Base-by-base conservation (phyloP, 2,113 vertebrate genomes). In the Oreotrochilus melanogaster region DNA sequence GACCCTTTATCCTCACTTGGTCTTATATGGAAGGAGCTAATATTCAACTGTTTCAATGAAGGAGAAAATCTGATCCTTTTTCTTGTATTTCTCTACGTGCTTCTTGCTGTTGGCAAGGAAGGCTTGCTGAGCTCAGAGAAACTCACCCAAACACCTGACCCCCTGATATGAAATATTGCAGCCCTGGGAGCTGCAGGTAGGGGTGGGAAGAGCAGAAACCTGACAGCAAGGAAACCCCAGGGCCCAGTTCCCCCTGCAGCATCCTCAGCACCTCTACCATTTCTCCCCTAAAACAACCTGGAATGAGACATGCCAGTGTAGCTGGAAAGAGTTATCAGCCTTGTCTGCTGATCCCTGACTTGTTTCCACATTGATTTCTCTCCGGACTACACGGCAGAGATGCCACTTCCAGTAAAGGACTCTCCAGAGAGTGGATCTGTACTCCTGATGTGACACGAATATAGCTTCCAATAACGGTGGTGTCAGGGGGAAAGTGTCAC, bases 381-480 rank as follows among this genome's bases (percentile, higher is more conserved):
- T 54, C 78, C 0, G 5, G 87, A 85, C 85, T 78, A 94, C 92
- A 81, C 0, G 22, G 39, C 78, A 85, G 78, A 81, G 56, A 92
- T 93, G 94, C 73, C 94, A 95, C 70, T 93, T 93, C 17, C 78
- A 28, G 90, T 62, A 50, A 94, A 89, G 81, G 69, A 53, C 78
- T 92, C 94, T 92, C 94, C 78, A 4, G 90, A 84, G 94, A 95
- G 92, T 43, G 8, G 23, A n/a, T 93, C 84, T 15, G 14, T 21
- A 1, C 90, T 91, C 80, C 81, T 78, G 89, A 47, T 16, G 47
- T 74, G 95, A 87, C 82, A 47, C 1, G 28, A 89, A 78, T 54
- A 13, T 10, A 81, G 56, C 28, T 89, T 35, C 81, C 78, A 7
- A 6, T 57, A 31, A 39, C 2, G 6, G 73, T 51, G 3, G 14